Evolutionary conservation across 2,797 vertebrate species (phyloP), one percentile per base, ranked within the genome.

Genomic region (Adelosebastes latens): DNA sequence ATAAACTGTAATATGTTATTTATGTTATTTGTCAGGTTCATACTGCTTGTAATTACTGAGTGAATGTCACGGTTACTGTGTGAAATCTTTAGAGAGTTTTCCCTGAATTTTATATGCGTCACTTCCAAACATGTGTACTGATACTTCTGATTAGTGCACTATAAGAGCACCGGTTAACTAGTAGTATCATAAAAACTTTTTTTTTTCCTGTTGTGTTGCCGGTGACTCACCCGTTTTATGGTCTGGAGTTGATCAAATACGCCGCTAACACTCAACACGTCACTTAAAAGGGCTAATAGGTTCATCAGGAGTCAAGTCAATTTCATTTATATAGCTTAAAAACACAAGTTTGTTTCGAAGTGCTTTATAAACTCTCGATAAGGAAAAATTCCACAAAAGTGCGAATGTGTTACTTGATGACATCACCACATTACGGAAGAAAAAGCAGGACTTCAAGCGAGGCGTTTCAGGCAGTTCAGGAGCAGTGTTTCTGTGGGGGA

Each of bases 141-240:
- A 14, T 61, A 61, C 25, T 60, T 31, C 68, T 46, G 27, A 77
- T 60, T 70, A 56, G 46, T 53, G 31, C 18, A n/a, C 4, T 29
- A 13, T 61, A 4, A 27, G 13, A 64, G 16, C 7, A 36, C 29
- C 55, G n/a, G 36, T 59, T 24, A 69, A 25, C 29, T 46, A 68
- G 34, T 70, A n/a, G 20, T 81, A 80, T 61, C 65, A 56, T 84
- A 65, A 77, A 82, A 61, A 39, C 7, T 7, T 34, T 61, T 75
- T 65, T 27, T 55, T 27, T 55, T 31, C 46, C 36, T 67, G 56
- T 31, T 77, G 60, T 82, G 68, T 53, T 67, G 69, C 65, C 62
- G 29, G 58, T 71, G 77, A 80, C 66, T 82, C 62, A 69, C 22
- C 10, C 16, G 34, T 58, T 60, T 83, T 70, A 75, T 71, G n/a